Base-by-base conservation (phyloP, 2,888 invertebrate genomes). In the Limnephilus lunatus region DNA sequence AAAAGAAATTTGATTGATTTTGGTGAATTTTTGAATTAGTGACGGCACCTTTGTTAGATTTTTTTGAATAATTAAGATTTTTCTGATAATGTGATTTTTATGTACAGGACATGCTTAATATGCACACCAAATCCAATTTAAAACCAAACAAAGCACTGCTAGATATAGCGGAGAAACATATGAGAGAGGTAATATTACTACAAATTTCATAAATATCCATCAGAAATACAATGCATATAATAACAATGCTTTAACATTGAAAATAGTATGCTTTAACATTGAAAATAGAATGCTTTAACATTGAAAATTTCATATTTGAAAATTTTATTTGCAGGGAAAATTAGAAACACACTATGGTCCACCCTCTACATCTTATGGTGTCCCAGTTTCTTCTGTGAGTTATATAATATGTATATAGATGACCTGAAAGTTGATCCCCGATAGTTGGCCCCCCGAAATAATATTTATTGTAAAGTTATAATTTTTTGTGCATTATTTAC, bases 131-230 rank as follows among this genome's bases (percentile, higher is more conserved):
- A n/a, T 68, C 68, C 25, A 68, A 92, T 48, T 48, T 92, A 19
- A 90, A 90, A 90, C 92, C 93, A 39, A 91, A 91, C 53, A 85
- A 92, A 48, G 93, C 91, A 91, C 88, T 93, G 25, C 39, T 93
- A 48, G 82, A 91, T 80, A 93, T 93, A 82, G 93, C 92, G 11
- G 91, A 93, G 35, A 92, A 93, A 68, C 92, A 92, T 81, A 92
- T 93, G 35, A 48, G 87, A 31, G 68, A 92, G 53, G 82, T 91
- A 89, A 87, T 12, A n/a, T 44, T 86, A 44, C 15, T 48, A 89
- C 30, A 44, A 31, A 44, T 87, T 44, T 11, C n/a, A 68, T 68
- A 9, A 19, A 25, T 7, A 68, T 68, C 68, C n/a, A 9, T 68
- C 7, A n/a, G 9, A 9, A 19, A 25, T 25, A 68, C 31, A 82